These are phyloP conservation scores for Sarcophaga subvicina DNA, from an alignment of 2,888 invertebrate genomes.

Conservation along the genomic window DNA sequence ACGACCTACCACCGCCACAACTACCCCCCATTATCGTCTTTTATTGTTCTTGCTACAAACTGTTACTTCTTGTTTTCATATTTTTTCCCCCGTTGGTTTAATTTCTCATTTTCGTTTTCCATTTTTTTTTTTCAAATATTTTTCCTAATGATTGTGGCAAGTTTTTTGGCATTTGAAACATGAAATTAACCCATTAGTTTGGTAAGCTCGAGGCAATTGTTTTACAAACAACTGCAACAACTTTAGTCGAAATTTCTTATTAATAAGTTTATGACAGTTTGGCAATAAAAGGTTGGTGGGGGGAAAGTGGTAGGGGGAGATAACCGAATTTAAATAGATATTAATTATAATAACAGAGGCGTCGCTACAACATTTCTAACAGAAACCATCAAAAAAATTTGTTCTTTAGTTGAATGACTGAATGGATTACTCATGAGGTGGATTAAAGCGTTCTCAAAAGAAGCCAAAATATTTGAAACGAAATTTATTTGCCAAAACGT, in stretches of 20 bases:
- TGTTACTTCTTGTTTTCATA: slow-evolving; percentile 9
- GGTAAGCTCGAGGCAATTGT: slow-evolving; percentile 53
- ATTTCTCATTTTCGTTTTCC: slow-evolving; percentile 9
- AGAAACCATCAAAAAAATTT: no score
- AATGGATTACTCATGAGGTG: no score
- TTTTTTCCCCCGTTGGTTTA: neutral
- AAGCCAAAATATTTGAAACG: no score
- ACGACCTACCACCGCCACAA: neutral
- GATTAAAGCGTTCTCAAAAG: no score
- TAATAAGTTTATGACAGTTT: slow-evolving; percentile 68
- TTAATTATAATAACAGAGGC: neutral
- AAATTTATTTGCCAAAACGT: no score
- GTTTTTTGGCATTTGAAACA: slow-evolving; percentile 58
- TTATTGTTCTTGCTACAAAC: slow-evolving; percentile 19
- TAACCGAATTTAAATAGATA: neutral
- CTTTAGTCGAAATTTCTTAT: slow-evolving; percentile 55
- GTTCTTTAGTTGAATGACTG: no score
- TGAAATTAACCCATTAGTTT: slow-evolving; percentile 70
- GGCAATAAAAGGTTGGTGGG: neutral
- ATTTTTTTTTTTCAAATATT: neutral
- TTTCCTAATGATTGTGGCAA: slow-evolving; percentile 44
- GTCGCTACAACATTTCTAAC: neutral
- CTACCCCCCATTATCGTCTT: neutral
- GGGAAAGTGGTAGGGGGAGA: neutral
- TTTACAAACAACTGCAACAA: slow-evolving; percentile 44